Conservation (phyloP, 2,797 vertebrate species). For the Scolopax bukidnonensis region DNA sequence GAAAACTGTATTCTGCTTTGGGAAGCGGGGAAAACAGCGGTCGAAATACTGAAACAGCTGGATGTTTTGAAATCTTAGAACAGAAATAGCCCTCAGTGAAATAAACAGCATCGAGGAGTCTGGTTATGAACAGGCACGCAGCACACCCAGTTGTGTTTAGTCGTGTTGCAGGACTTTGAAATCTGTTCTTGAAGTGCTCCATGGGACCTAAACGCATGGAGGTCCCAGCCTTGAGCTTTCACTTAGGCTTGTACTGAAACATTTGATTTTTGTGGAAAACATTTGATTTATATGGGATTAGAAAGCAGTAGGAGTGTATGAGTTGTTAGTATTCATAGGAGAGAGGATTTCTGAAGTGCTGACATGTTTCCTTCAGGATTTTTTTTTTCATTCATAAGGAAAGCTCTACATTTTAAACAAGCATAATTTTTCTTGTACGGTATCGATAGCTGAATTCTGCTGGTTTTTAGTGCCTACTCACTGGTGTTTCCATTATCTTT, state of each 20-base stretch:
- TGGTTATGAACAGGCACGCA: not conserved
- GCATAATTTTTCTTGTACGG: not conserved
- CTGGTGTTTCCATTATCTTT: not conserved
- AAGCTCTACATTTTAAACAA: slow-evolving; percentile 19
- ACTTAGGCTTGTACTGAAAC: not conserved
- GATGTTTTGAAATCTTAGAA: not conserved
- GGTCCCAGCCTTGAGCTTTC: not conserved
- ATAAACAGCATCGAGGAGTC: not conserved
- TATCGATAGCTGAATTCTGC: not conserved
- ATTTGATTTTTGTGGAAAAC: not conserved
- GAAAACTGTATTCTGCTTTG: not conserved
- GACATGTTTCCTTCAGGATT: not conserved
- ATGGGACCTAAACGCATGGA: not conserved
- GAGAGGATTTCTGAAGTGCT: not conserved
- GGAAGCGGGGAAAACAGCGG: not conserved
- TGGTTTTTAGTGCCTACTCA: not conserved
- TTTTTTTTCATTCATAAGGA: slow-evolving; percentile 15
- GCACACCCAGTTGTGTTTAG: not conserved
- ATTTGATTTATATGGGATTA: not conserved
- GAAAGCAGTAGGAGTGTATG: not conserved
- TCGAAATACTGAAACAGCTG: not conserved
- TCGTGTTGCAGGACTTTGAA: not conserved
- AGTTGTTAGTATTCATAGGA: not conserved
- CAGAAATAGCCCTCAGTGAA: not conserved
- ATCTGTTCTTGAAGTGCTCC: not conserved